A percentile compares a stretch with the other conserved stretches of the same genome.
Evolutionary conservation across 2,888 invertebrate genomes (phyloP).

Genomic region (Himalopsyche kuldschensis): DNA sequence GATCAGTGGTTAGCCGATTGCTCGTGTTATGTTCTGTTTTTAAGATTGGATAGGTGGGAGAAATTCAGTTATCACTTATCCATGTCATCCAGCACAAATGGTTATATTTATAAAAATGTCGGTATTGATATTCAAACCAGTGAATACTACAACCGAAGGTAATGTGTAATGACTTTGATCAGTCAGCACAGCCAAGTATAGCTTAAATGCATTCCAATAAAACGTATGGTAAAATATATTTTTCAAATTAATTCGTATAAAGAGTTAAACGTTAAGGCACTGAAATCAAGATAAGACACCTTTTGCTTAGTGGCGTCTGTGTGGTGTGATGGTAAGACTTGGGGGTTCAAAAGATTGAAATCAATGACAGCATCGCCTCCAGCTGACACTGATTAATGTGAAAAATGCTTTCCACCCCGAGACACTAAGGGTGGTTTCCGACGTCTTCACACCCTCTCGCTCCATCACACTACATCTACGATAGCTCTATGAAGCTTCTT

Average conservation of each 20-base stretch:
- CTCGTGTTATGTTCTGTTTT: no score
- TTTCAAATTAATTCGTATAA: neutral
- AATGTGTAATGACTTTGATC: no score
- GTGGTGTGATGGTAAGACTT: neutral
- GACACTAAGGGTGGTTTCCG: neutral
- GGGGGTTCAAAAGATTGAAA: constrained; percentile 17
- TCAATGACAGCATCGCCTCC: constrained; percentile 23
- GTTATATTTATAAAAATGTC: no score
- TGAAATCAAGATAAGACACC: neutral
- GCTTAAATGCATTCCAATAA: no score
- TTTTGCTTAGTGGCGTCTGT: neutral
- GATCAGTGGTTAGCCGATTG: no score
- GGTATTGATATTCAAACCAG: no score
- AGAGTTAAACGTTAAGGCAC: neutral
- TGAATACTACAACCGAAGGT: no score
- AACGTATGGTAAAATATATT: no score
- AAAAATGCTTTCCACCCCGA: constrained; percentile 11
- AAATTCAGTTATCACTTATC: no score
- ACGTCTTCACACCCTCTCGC: neutral
- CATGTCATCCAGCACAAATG: no score
- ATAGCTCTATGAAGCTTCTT: neutral
- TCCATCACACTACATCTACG: neutral
- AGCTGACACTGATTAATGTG: constrained; percentile 34
- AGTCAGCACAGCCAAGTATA: no score
- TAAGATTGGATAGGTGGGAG: no score